Conservation (phyloP, 2,113 vertebrate genomes). For the Nothoprocta pentlandii region DNA sequence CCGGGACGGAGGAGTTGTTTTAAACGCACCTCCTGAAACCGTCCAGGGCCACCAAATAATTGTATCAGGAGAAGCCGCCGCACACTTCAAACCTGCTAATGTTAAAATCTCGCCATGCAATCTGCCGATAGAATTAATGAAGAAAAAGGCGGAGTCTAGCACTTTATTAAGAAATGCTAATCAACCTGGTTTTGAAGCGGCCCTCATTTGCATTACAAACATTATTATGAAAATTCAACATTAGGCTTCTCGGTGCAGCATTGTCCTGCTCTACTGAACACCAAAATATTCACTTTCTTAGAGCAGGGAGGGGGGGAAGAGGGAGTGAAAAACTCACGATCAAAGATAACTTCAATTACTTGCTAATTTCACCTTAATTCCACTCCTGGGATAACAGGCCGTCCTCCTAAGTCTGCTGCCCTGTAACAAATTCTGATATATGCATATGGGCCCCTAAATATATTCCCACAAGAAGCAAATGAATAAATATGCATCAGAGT, state of each 20-base stretch:
- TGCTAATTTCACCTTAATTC: slow-evolving; percentile 85
- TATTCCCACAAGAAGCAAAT: slow-evolving; percentile 81
- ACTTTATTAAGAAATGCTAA: slow-evolving; percentile 89
- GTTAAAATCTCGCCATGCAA: slow-evolving; percentile 75
- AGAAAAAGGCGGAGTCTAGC: slow-evolving; percentile 73
- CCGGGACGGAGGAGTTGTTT: slow-evolving; percentile 74
- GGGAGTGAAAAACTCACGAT: slow-evolving; percentile 77
- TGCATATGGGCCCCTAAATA: slow-evolving; percentile 75
- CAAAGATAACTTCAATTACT: slow-evolving; percentile 83
- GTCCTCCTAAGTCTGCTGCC: slow-evolving; percentile 72
- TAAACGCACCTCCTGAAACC: slow-evolving; percentile 77
- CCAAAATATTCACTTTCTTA: slow-evolving; percentile 76
- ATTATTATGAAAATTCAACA: slow-evolving; percentile 83
- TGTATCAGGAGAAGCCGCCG: slow-evolving; percentile 72
- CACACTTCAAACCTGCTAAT: slow-evolving; percentile 63
- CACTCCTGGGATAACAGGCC: slow-evolving; percentile 78
- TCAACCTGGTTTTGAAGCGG: slow-evolving; percentile 85
- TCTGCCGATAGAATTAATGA: slow-evolving; percentile 77
- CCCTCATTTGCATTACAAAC: slow-evolving; percentile 93
- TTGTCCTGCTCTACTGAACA: slow-evolving; percentile 78
- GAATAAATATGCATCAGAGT: slow-evolving; percentile 83
- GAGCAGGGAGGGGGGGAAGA: slow-evolving; percentile 32
- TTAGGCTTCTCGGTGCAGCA: slow-evolving; percentile 72
- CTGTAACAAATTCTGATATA: slow-evolving; percentile 75
- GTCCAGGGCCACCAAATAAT: slow-evolving; percentile 80